Evolutionary conservation across 2,113 vertebrate species (phyloP).

Genomic region (Actinemys pallida): DNA sequence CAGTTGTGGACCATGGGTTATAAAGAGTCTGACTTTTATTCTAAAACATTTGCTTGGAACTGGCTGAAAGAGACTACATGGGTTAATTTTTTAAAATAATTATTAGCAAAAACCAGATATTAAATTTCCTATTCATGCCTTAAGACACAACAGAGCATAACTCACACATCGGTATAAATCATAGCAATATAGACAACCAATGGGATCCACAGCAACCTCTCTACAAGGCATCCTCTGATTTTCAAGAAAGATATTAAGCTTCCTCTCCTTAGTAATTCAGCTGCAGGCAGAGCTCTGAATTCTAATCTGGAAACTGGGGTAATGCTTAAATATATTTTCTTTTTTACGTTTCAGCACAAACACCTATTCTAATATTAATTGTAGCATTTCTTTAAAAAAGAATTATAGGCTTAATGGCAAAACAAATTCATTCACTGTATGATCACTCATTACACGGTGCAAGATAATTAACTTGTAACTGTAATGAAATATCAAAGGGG

Average conservation of each 20-base stretch:
- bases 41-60: neutral
- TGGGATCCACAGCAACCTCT: neutral
- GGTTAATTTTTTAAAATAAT: neutral
- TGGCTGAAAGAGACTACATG: neutral
- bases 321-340: neutral
- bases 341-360: neutral
- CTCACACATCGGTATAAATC: neutral
- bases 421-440: neutral
- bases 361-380: neutral
- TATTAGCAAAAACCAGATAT: neutral
- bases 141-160: neutral
- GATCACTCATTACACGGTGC: neutral
- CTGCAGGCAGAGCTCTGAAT: neutral
- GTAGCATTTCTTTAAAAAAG: neutral
- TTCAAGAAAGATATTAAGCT: neutral
- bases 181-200: neutral
- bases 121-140: rapidly evolving
- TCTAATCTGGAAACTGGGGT: neutral
- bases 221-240: neutral
- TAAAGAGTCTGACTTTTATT: neutral
- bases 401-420: neutral
- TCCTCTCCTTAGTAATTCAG: neutral
- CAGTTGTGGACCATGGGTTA: neutral
- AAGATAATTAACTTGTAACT: neutral
- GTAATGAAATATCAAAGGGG: neutral